phyloP scores from a whole-genome alignment of 1,140 invertebrate species.

The Drosophila orena region DNA sequence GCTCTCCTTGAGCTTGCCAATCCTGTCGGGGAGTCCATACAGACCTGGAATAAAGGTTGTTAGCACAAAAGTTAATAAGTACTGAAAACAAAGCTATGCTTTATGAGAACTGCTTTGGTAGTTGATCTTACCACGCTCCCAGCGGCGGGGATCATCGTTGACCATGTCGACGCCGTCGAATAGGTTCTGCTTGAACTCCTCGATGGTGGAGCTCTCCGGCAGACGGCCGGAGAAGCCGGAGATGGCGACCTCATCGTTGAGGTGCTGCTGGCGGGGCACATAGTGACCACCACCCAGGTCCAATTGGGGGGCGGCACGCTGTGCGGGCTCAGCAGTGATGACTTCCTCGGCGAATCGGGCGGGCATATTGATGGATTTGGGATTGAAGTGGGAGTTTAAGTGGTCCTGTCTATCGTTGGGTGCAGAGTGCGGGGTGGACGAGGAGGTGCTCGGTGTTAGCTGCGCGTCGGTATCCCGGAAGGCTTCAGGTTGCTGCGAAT shows the following conservation, averaged over 20 bases:
- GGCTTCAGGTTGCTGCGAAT: constrained; percentile 73
- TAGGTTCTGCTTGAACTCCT: constrained; percentile 95
- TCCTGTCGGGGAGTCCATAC: constrained; percentile 92
- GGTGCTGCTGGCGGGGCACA: constrained; percentile 46
- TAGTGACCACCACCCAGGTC: constrained; percentile 77
- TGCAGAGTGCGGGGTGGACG: constrained; percentile 37
- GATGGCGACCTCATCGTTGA: constrained; percentile 93
- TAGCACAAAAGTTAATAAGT: not conserved
- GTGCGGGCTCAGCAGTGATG: constrained; percentile 68
- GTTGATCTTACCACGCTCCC: constrained; percentile 86
- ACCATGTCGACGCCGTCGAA: constrained; percentile 95
- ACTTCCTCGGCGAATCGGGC: constrained; percentile 83
- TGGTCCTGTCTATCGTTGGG: constrained; percentile 30
- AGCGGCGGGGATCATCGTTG: constrained; percentile 93
- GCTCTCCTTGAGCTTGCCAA: constrained; percentile 96
- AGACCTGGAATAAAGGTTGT: constrained; percentile 84
- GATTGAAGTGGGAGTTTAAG: constrained; percentile 23
- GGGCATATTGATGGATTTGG: constrained; percentile 69
- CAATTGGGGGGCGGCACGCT: constrained; percentile 72
- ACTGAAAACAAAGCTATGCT: too few relatives aligned
- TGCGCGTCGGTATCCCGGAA: constrained; percentile 58
- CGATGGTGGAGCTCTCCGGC: constrained; percentile 94
- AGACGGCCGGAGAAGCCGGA: constrained; percentile 95
- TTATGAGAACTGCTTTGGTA: not conserved
- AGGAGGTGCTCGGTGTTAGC: constrained; percentile 73